Evolutionary conservation across 1,140 invertebrate species (phyloP).

Genomic region (Nasonia vitripennis): DNA sequence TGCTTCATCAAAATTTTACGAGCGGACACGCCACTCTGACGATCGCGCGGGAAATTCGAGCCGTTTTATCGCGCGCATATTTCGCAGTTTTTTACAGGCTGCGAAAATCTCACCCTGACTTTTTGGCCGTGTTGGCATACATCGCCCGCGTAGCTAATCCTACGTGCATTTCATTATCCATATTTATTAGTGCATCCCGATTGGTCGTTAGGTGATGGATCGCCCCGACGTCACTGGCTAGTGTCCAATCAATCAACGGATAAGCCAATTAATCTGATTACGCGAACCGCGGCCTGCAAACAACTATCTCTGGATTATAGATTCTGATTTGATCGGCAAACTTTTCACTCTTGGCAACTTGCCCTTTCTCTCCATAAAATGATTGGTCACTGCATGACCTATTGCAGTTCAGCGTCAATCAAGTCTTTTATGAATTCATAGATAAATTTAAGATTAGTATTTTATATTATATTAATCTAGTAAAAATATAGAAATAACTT

Average conservation of each 20-base stretch:
- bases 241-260: conserved; percentile 68
- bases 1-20: conserved; percentile 19
- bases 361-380: conserved; percentile 38
- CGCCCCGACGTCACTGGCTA: conserved; percentile 56
- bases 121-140: not conserved
- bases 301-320: conserved; percentile 62
- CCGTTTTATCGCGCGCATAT: not conserved
- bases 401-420: not conserved
- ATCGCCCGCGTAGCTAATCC: conserved; percentile 42
- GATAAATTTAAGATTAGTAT: not conserved
- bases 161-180: conserved; percentile 63
- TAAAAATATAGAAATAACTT: too few relatives aligned
- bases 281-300: conserved; percentile 57
- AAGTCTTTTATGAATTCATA: not conserved
- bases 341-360: conserved; percentile 56
- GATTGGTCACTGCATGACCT: not conserved
- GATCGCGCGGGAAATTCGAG: not conserved
- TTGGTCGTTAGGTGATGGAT: conserved; percentile 65
- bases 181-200: conserved; percentile 61
- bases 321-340: conserved; percentile 64
- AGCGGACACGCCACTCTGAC: not conserved
- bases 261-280: conserved; percentile 68
- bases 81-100: conserved; percentile 1
- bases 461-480: too few relatives aligned
- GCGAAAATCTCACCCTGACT: conserved; percentile 10